phyloP scores from a whole-genome alignment of 2,797 vertebrate genomes.

The Melanotaenia nigrans region DNA sequence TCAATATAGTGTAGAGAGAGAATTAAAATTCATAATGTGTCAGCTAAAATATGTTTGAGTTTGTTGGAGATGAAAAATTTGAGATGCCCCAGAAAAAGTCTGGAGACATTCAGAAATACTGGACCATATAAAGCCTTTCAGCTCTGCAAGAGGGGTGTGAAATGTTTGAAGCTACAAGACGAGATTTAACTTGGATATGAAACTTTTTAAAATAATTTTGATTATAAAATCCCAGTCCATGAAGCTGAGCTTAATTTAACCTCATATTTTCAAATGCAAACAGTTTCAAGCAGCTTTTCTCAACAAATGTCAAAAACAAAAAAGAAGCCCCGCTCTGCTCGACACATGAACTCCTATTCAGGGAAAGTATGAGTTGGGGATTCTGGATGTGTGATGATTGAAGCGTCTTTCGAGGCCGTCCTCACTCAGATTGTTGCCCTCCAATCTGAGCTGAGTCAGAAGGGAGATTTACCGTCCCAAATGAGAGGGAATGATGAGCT shows the following conservation, averaged over 20 bases:
- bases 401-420: conserved; percentile 30
- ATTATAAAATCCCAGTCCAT: conserved; percentile 4
- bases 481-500: conserved; percentile 72
- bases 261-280: conserved; percentile 3
- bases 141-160: conserved; percentile 23
- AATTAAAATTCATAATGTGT: conserved; percentile 10
- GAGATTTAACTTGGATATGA: conserved; percentile 31
- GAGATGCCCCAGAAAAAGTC: conserved; percentile 12
- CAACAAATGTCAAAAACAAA: neutral
- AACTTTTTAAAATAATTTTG: neutral
- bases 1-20: conserved; percentile 26
- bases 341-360: conserved; percentile 8
- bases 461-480: conserved; percentile 52
- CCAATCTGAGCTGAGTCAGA: conserved; percentile 45
- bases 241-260: conserved; percentile 3
- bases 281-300: conserved; percentile 15
- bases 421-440: conserved; percentile 31
- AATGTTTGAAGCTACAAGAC: conserved; percentile 19
- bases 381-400: conserved; percentile 34
- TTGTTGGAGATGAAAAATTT: conserved; percentile 10
- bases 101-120: conserved; percentile 21
- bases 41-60: conserved; percentile 21
- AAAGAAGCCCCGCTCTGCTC: neutral
- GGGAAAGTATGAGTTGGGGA: conserved; percentile 5
- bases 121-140: conserved; percentile 33